Percentiles rank a stretch among this genome's conserved stretches.
Evolutionary conservation across 2,888 invertebrate species (phyloP).

Genomic region (Pristionchus fissidentatus): DNA sequence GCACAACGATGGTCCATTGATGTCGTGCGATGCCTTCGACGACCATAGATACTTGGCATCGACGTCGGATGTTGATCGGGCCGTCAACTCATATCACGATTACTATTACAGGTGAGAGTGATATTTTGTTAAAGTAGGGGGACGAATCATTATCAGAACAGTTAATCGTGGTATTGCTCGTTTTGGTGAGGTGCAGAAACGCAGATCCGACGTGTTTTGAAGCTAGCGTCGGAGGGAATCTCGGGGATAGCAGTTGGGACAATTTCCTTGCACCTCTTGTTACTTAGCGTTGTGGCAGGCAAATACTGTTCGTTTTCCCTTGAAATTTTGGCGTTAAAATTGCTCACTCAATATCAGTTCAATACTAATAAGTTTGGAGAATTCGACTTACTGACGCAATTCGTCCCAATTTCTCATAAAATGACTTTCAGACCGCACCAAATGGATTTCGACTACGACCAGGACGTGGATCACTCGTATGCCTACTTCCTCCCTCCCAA

Average conservation of each 20-base stretch:
- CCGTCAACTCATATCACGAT: conserved; percentile 52
- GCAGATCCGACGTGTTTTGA: too few relatives aligned
- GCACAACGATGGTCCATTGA: background rate
- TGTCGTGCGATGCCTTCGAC: background rate
- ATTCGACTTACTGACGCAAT: background rate
- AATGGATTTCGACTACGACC: conserved; percentile 11
- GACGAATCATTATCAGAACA: background rate
- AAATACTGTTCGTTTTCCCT: too few relatives aligned
- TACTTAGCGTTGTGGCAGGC: too few relatives aligned
- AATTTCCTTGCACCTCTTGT: too few relatives aligned
- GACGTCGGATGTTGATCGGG: conserved; percentile 47
- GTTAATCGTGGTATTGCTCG: background rate
- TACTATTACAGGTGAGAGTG: conserved; percentile 49
- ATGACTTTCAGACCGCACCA: conserved; percentile 30
- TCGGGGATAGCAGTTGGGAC: too few relatives aligned
- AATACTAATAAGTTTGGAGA: too few relatives aligned
- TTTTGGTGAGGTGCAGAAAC: background rate
- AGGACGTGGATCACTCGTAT: conserved; percentile 41
- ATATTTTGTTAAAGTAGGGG: too few relatives aligned
- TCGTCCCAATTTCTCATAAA: background rate
- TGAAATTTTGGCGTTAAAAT: background rate
- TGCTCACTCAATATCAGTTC: background rate
- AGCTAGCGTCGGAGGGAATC: too few relatives aligned
- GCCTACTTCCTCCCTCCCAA: conserved; percentile 13
- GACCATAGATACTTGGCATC: conserved; percentile 51